phyloP scores from a whole-genome alignment of 1,140 invertebrate genomes.

The Tetragnatha versicolor region DNA sequence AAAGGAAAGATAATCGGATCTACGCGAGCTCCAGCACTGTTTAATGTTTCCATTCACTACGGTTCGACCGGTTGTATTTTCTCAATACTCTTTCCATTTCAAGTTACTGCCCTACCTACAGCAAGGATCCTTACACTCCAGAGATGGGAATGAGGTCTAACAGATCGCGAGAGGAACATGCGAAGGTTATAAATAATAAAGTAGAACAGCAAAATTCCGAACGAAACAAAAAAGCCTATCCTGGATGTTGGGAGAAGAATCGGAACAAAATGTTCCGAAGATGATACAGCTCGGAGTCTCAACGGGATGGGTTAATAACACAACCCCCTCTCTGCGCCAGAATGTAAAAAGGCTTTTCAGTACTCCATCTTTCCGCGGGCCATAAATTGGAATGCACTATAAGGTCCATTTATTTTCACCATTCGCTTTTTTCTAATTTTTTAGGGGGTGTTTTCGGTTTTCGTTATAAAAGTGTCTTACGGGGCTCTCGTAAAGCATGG shows the following conservation, averaged over 20 bases:
- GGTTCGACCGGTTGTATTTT: too few species aligned
- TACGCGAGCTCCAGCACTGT: too few species aligned
- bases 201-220: neutral
- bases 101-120: too few species aligned
- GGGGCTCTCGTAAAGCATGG: neutral
- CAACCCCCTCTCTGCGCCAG: neutral
- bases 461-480: too few species aligned
- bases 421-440: neutral
- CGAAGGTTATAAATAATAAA: too few species aligned
- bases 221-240: neutral
- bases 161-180: too few species aligned
- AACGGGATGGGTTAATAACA: constrained; percentile 17
- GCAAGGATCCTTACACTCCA: too few species aligned
- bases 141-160: too few species aligned
- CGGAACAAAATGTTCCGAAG: neutral
- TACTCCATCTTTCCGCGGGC: neutral
- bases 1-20: too few species aligned
- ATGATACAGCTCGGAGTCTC: neutral
- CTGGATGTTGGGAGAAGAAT: constrained; percentile 8
- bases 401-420: constrained; percentile 33
- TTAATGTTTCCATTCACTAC: too few species aligned
- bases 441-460: too few species aligned
- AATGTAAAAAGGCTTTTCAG: constrained; percentile 24
- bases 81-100: too few species aligned
- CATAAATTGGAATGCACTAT: constrained; percentile 43